These are phyloP conservation scores for Nibea coibor DNA, from an alignment of 2,113 vertebrate genomes.

Conservation along the genomic window DNA sequence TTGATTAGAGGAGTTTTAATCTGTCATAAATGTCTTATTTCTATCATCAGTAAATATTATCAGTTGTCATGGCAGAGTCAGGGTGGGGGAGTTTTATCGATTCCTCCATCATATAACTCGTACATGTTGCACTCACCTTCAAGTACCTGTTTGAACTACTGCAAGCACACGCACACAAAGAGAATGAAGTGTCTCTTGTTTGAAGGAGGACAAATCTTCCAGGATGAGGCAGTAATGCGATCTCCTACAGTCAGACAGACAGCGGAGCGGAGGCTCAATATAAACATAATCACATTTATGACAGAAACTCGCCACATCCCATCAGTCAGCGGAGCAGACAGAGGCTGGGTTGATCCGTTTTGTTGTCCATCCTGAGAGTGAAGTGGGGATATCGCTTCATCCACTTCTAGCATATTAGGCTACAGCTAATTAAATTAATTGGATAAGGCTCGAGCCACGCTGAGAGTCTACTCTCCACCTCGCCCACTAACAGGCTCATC, in stretches of 20 bases:
- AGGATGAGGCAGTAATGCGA: slow-evolving; percentile 63
- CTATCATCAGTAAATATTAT: neutral
- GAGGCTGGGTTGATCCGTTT: slow-evolving; percentile 50
- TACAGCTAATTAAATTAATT: slow-evolving; percentile 64
- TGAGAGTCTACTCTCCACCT: slow-evolving; percentile 6
- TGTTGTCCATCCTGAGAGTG: slow-evolving; percentile 27
- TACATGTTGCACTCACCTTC: neutral
- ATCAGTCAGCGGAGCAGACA: slow-evolving; percentile 56
- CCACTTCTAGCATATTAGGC: slow-evolving; percentile 54
- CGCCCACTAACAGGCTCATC: slow-evolving; percentile 30
- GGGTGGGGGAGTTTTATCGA: neutral
- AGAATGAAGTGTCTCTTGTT: slow-evolving; percentile 29
- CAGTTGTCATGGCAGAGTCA: neutral
- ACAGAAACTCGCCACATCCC: slow-evolving; percentile 65
- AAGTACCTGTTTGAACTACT: neutral
- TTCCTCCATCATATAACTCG: neutral
- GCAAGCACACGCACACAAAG: neutral
- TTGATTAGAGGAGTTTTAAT: neutral
- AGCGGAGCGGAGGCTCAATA: slow-evolving; percentile 43
- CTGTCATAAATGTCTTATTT: neutral
- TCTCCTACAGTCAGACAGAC: slow-evolving; percentile 60
- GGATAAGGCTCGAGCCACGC: slow-evolving; percentile 40
- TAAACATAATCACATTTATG: slow-evolving; percentile 76
- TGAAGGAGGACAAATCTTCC: slow-evolving; percentile 38
- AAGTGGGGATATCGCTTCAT: slow-evolving; percentile 60